Percentiles rank a stretch among this genome's conserved stretches.
Conservation (phyloP, 2,797 vertebrate species). For the Huso huso region DNA sequence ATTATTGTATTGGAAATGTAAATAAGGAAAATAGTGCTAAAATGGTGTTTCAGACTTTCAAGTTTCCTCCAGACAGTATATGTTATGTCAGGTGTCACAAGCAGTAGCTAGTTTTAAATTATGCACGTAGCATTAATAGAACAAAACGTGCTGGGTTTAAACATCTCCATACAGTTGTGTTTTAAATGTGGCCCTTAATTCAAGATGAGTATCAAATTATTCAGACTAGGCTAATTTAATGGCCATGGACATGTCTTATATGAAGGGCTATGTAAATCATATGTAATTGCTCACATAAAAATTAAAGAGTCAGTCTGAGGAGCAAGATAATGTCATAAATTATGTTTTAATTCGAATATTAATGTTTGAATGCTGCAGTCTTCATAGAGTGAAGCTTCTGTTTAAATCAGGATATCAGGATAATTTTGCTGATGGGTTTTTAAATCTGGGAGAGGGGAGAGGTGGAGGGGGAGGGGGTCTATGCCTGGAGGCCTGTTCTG, state of each 20-base stretch:
- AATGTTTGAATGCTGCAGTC: slow-evolving; percentile 58
- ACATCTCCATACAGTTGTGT: slow-evolving; percentile 43
- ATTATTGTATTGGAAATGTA: too few species aligned
- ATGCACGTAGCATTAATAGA: slow-evolving; percentile 39
- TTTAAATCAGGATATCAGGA: slow-evolving; percentile 53
- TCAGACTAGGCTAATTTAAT: slow-evolving; percentile 86
- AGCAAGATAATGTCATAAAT: slow-evolving; percentile 67
- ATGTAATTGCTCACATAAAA: slow-evolving; percentile 68
- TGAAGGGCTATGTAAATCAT: slow-evolving; percentile 79
- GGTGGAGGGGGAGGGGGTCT: slow-evolving; percentile 10
- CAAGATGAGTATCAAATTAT: slow-evolving; percentile 75
- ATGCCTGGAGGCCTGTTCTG: slow-evolving; percentile 19
- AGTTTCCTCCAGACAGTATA: slow-evolving; percentile 40
- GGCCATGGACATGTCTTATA: slow-evolving; percentile 69
- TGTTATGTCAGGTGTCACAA: slow-evolving; percentile 51
- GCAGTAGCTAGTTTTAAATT: slow-evolving; percentile 36
- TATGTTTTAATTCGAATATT: slow-evolving; percentile 52
- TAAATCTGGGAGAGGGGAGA: slow-evolving; percentile 31
- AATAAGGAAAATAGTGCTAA: slow-evolving; percentile 16
- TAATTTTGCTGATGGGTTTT: slow-evolving; percentile 49
- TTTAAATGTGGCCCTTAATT: slow-evolving; percentile 63
- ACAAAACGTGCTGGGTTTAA: slow-evolving; percentile 12
- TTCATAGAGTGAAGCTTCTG: slow-evolving; percentile 44
- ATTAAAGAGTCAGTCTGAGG: slow-evolving; percentile 71
- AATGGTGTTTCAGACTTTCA: slow-evolving; percentile 34